phyloP scores from a whole-genome alignment of 1,140 invertebrate species.

The Mactra quadrangularis region DNA sequence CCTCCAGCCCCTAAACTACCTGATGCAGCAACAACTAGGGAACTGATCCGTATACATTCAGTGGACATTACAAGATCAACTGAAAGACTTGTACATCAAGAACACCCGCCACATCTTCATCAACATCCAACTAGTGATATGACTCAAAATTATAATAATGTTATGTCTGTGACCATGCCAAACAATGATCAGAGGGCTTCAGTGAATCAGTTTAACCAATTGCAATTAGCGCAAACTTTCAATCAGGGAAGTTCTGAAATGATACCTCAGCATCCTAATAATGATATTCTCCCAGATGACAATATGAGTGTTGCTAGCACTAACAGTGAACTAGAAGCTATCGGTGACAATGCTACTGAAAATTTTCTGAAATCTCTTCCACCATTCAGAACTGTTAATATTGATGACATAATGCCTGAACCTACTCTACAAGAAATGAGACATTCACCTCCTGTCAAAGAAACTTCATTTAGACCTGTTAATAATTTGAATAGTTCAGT shows the following conservation, averaged over 20 bases:
- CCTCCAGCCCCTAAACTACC: slow-evolving; percentile 35
- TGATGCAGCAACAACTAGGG: slow-evolving; percentile 41
- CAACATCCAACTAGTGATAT: background rate
- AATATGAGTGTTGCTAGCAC: slow-evolving; percentile 68
- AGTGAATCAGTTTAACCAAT: no score
- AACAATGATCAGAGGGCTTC: no score
- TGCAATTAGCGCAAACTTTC: no score
- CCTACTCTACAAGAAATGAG: slow-evolving; percentile 51
- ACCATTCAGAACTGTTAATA: slow-evolving; percentile 72
- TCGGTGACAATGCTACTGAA: slow-evolving; percentile 73
- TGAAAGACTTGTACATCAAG: slow-evolving; percentile 9
- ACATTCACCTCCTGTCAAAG: slow-evolving; percentile 70
- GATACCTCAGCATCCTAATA: background rate
- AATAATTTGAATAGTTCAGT: slow-evolving; percentile 51
- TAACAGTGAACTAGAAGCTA: slow-evolving; percentile 70
- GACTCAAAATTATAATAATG: no score
- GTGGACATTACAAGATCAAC: slow-evolving; percentile 57
- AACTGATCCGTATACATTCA: slow-evolving; percentile 65
- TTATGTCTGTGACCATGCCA: no score
- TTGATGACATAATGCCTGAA: slow-evolving; percentile 68
- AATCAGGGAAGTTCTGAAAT: no score
- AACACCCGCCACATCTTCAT: no score
- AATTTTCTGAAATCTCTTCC: slow-evolving; percentile 75
- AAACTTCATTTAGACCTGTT: slow-evolving; percentile 70
- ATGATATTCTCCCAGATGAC: slow-evolving; percentile 54